A percentile compares a stretch with the other conserved stretches of the same genome.
Conservation (phyloP, 2,113 vertebrate genomes). For the Nicator chloris region DNA sequence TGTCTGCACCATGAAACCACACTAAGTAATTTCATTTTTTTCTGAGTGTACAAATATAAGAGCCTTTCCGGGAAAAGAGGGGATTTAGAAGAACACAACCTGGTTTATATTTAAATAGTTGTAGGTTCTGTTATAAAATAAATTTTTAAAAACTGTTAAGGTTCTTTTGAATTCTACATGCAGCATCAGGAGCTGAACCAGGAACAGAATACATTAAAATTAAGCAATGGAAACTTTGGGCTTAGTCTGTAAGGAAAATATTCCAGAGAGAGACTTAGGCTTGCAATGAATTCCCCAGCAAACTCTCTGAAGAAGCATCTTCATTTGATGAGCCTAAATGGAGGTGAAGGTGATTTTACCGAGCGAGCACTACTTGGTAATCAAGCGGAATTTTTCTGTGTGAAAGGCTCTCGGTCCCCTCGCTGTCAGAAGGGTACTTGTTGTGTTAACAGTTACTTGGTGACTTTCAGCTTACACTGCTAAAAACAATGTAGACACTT, state of each 20-base stretch:
- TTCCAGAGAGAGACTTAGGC: background rate
- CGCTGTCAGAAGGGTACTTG: background rate
- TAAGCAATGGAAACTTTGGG: background rate
- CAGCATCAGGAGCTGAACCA: background rate
- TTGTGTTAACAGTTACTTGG: background rate
- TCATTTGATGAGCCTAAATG: background rate
- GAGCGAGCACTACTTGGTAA: background rate
- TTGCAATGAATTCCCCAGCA: background rate
- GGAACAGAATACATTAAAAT: background rate
- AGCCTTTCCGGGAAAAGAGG: background rate
- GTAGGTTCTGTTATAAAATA: background rate
- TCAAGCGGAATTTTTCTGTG: background rate
- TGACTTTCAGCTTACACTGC: background rate
- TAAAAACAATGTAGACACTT: background rate
- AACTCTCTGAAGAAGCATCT: background rate
- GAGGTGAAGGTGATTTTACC: background rate
- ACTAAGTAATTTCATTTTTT: background rate
- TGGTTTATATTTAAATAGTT: background rate
- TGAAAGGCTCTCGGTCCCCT: background rate
- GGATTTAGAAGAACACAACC: background rate
- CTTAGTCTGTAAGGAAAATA: background rate
- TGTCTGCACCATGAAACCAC: background rate
- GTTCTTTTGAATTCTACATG: background rate
- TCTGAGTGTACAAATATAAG: background rate
- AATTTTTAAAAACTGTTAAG: background rate